These are phyloP conservation scores for Agrochola lychnidis DNA, from an alignment of 2,888 invertebrate species.

Conservation along the genomic window DNA sequence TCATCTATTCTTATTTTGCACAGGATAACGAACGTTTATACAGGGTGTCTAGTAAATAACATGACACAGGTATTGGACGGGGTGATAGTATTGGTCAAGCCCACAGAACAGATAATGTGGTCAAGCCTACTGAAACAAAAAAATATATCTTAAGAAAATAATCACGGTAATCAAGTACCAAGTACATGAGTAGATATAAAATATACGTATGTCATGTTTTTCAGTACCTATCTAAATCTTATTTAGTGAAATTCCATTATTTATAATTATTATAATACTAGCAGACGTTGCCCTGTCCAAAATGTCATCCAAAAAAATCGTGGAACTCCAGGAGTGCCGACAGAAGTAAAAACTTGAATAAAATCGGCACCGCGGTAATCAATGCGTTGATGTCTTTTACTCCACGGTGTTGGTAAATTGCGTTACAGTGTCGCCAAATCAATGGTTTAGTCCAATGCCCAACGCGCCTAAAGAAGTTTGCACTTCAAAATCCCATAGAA, in stretches of 20 bases:
- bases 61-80: background rate
- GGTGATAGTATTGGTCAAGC: background rate
- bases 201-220: background rate
- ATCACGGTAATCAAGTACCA: background rate
- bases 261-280: background rate
- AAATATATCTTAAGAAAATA: background rate
- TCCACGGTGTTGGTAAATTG: too few species aligned
- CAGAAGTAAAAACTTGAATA: too few species aligned
- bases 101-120: too few species aligned
- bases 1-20: slow-evolving; percentile 42
- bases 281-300: background rate
- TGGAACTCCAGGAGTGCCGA: too few species aligned
- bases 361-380: too few species aligned
- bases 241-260: background rate
- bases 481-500: background rate
- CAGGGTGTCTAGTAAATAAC: slow-evolving; percentile 6
- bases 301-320: background rate
- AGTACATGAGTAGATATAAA: background rate
- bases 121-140: background rate
- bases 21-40: slow-evolving; percentile 30
- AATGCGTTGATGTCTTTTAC: too few species aligned
- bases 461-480: too few species aligned
- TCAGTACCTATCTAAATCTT: background rate
- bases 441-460: too few species aligned
- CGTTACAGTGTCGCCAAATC: too few species aligned